Percentiles rank a stretch among this genome's conserved stretches.
These are phyloP conservation scores for Eunapius fragilis DNA, from an alignment of 37 sponge, comb jelly and placozoan species.

Conservation along the genomic window DNA sequence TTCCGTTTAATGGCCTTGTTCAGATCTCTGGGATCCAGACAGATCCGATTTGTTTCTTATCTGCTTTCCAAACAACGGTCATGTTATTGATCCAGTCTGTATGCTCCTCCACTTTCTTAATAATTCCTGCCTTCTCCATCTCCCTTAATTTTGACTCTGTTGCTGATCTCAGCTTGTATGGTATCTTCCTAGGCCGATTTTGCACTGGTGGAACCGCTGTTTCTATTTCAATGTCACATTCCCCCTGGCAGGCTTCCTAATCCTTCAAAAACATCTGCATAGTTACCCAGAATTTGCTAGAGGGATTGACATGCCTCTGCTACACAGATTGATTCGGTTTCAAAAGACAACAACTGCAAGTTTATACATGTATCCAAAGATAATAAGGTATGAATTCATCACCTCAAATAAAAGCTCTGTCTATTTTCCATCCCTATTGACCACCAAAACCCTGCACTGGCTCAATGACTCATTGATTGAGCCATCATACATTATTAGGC, in stretches of 20 bases:
- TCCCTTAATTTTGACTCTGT: neutral
- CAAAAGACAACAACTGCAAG: neutral
- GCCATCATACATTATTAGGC: neutral
- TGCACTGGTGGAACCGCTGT: conserved; percentile 15
- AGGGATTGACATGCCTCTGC: neutral
- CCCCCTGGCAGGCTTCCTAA: conserved; percentile 17
- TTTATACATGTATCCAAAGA: conserved; percentile 11
- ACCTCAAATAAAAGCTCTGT: conserved; percentile 4
- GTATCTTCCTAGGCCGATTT: conserved; percentile 20
- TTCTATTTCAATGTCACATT: conserved; percentile 21
- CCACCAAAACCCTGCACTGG: neutral
- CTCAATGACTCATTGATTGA: neutral
- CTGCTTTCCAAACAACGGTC: conserved; percentile 18
- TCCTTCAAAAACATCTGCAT: conserved; percentile 17
- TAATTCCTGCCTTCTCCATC: conserved; percentile 27
- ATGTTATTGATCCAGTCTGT: conserved; percentile 51
- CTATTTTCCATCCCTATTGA: neutral
- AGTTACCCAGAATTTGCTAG: neutral
- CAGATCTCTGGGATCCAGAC: conserved; percentile 49
- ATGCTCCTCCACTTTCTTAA: conserved; percentile 32
- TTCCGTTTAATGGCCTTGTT: conserved; percentile 43
- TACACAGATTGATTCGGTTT: conserved; percentile 1
- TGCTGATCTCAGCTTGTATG: conserved; percentile 7
- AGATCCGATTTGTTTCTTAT: conserved; percentile 15
- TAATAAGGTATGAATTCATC: neutral